These are phyloP conservation scores for Grapholita molesta DNA, from an alignment of 1,140 invertebrate genomes.

Conservation along the genomic window DNA sequence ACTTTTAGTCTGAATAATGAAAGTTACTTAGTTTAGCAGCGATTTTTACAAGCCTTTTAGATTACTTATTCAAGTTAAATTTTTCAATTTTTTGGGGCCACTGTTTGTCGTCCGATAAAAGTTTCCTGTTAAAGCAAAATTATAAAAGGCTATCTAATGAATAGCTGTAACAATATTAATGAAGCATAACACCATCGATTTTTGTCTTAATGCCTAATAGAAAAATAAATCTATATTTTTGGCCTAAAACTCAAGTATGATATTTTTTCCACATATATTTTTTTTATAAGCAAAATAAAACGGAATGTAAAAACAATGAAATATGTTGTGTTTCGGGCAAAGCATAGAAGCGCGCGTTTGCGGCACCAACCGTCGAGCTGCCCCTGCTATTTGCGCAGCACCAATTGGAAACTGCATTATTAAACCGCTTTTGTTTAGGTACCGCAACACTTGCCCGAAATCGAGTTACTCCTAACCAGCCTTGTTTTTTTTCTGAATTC, in stretches of 20 bases:
- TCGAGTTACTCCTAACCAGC: conserved; percentile 35
- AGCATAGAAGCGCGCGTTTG: conserved; percentile 32
- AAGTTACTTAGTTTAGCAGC: background rate
- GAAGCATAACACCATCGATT: too few relatives aligned
- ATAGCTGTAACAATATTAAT: too few relatives aligned
- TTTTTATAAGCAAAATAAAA: background rate
- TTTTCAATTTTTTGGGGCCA: too few relatives aligned
- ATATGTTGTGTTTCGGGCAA: conserved; percentile 21
- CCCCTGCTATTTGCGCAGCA: conserved; percentile 73
- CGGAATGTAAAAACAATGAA: background rate
- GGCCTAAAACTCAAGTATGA: too few relatives aligned
- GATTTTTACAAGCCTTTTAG: background rate
- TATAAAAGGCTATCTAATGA: too few relatives aligned
- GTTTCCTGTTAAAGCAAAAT: too few relatives aligned
- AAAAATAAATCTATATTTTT: too few relatives aligned
- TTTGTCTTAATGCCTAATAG: too few relatives aligned
- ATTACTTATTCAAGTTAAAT: background rate
- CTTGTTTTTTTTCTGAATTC: conserved; percentile 33
- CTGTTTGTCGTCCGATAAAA: too few relatives aligned
- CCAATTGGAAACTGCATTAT: conserved; percentile 79
- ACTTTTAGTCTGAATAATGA: conserved; percentile 33
- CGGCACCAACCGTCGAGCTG: conserved; percentile 30
- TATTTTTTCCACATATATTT: background rate
- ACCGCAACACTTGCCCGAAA: conserved; percentile 62
- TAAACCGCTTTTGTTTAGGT: conserved; percentile 76